A percentile compares a stretch with the other conserved stretches of the same genome.
Evolutionary conservation across 2,113 vertebrate genomes (phyloP).

Genomic region (Hemibagrus wyckioides): DNA sequence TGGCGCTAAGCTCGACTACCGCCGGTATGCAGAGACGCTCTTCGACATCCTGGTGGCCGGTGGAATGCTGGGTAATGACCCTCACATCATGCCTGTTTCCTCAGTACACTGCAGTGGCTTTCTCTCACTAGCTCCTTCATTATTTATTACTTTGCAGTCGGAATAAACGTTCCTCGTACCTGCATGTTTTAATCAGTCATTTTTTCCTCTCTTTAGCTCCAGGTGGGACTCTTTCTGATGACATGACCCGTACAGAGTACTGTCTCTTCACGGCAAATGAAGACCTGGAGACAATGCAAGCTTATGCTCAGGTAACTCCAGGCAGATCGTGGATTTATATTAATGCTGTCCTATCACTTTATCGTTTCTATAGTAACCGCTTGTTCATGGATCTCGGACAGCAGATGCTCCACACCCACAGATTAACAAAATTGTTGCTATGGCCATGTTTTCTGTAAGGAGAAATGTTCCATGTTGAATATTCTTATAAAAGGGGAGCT

Average conservation of each 20-base stretch:
- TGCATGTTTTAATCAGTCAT: neutral
- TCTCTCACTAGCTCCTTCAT: neutral
- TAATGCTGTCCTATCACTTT: no score
- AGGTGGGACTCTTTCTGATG: conserved; percentile 94
- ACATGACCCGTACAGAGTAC: conserved; percentile 97
- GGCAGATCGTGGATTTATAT: neutral
- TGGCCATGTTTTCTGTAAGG: neutral
- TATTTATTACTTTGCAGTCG: neutral
- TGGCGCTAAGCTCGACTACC: conserved; percentile 99
- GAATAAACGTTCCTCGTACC: no score
- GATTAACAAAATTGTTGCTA: neutral
- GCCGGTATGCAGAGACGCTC: conserved; percentile 99
- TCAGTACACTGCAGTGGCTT: neutral
- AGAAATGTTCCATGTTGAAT: neutral
- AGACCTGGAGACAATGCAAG: conserved; percentile 99
- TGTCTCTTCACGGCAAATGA: conserved; percentile 98
- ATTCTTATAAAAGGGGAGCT: neutral
- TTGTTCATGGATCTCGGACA: neutral
- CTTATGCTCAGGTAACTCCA: conserved; percentile 90
- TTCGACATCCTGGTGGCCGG: conserved; percentile 99
- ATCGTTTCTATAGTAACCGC: neutral
- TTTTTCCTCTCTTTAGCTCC: conserved; percentile 76
- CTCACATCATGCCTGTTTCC: neutral
- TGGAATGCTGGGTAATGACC: conserved; percentile 95
- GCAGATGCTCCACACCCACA: neutral